Conservation (phyloP, 1,140 invertebrate genomes). For the Drosophila persimilis region DNA sequence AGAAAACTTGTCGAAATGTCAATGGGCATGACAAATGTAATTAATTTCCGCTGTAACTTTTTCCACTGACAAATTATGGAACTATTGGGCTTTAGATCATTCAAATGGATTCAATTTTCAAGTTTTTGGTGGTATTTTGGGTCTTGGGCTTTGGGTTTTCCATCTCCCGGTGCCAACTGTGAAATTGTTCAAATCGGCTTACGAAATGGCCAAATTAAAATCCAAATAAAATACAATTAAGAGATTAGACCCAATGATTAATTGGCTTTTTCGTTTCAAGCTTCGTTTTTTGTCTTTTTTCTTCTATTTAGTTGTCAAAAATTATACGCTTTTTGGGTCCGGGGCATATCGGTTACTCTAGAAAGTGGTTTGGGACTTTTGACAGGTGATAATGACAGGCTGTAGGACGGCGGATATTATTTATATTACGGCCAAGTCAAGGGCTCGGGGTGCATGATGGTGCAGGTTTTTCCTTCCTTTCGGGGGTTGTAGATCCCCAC, state of each 20-base stretch:
- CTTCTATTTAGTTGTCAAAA: constrained; percentile 51
- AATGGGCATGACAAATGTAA: constrained; percentile 78
- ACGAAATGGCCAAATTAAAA: constrained; percentile 77
- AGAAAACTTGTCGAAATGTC: constrained; percentile 80
- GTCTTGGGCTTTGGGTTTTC: constrained; percentile 1
- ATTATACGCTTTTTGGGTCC: constrained; percentile 20
- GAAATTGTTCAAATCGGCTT: constrained; percentile 77
- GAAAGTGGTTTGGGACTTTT: constrained; percentile 7
- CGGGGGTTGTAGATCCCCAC: constrained; percentile 2
- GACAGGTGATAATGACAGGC: constrained; percentile 48
- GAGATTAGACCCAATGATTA: constrained; percentile 75
- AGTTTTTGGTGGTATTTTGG: background rate
- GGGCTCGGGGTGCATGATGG: constrained; percentile 25
- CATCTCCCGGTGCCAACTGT: constrained; percentile 63
- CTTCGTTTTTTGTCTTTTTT: constrained; percentile 21
- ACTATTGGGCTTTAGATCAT: constrained; percentile 35
- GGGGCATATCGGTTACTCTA: constrained; percentile 32
- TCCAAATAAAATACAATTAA: constrained; percentile 77
- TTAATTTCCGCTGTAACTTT: constrained; percentile 54
- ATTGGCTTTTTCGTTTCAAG: constrained; percentile 57
- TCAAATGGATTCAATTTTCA: constrained; percentile 32
- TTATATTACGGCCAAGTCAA: constrained; percentile 13
- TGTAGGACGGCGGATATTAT: constrained; percentile 28
- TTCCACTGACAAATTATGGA: constrained; percentile 69
- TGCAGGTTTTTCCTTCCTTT: constrained; percentile 4